phyloP scores from a whole-genome alignment of 2,113 vertebrate genomes.

The Brachyistius frenatus region DNA sequence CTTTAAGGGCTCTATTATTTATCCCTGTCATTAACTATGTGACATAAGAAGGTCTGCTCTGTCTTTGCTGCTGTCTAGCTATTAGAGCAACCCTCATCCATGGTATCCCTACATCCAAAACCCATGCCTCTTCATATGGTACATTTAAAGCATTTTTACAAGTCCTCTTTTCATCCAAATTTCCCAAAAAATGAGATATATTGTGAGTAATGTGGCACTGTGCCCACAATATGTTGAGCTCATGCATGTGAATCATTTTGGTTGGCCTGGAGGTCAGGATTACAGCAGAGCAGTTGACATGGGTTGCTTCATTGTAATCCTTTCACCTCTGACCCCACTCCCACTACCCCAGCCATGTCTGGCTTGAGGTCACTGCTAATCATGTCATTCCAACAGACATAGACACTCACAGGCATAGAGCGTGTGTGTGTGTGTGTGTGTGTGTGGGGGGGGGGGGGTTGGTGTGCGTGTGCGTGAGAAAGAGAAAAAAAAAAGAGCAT shows the following conservation, averaged over 20 bases:
- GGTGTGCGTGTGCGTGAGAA: background rate
- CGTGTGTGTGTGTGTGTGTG: slow-evolving; percentile 17
- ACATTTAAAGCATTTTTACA: slow-evolving; percentile 22
- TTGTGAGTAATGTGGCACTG: background rate
- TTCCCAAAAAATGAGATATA: background rate
- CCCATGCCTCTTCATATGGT: background rate
- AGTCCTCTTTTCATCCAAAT: slow-evolving; percentile 11
- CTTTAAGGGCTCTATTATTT: slow-evolving; percentile 69
- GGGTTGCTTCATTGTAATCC: slow-evolving; percentile 65
- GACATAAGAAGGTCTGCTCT: slow-evolving; percentile 53
- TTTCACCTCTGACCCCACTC: slow-evolving; percentile 68
- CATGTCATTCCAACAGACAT: slow-evolving; percentile 43
- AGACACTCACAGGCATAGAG: slow-evolving; percentile 3
- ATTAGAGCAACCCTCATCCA: slow-evolving; percentile 40
- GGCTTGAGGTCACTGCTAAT: slow-evolving; percentile 65
- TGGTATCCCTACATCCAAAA: background rate
- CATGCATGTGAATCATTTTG: slow-evolving; percentile 32
- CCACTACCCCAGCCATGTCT: slow-evolving; percentile 51
- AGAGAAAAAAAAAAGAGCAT: background rate
- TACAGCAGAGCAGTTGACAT: slow-evolving; percentile 53
- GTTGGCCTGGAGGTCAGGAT: slow-evolving; percentile 40
- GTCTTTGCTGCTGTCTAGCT: slow-evolving; percentile 45
- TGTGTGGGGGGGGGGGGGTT: background rate
- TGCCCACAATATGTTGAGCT: slow-evolving; percentile 13
- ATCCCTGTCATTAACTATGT: slow-evolving; percentile 68